These are phyloP conservation scores for Drosophila novamexicana DNA, from an alignment of 1,140 invertebrate genomes.

Conservation along the genomic window DNA sequence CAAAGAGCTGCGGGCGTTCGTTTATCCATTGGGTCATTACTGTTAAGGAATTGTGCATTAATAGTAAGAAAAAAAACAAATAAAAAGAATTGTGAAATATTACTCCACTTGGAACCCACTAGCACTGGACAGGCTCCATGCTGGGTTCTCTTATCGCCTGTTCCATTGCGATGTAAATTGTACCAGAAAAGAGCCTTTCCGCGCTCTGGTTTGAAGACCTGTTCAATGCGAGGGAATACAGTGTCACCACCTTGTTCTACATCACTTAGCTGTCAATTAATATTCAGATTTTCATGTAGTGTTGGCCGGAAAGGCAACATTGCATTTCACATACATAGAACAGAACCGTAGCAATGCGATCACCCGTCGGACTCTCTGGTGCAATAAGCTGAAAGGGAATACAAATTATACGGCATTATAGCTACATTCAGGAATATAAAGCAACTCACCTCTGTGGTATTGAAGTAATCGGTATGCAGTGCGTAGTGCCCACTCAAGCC, in stretches of 20 bases:
- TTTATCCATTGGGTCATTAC: slow-evolving; percentile 99
- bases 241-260: slow-evolving; percentile 97
- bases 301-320: no score
- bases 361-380: slow-evolving; percentile 34
- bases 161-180: slow-evolving; percentile 94
- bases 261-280: slow-evolving; percentile 91
- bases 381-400: background rate
- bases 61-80: background rate
- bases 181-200: slow-evolving; percentile 97
- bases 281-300: background rate
- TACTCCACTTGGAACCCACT: slow-evolving; percentile 97
- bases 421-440: no score
- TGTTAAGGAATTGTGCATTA: slow-evolving; percentile 71
- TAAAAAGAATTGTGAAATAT: slow-evolving; percentile 37
- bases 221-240: slow-evolving; percentile 93
- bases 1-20: slow-evolving; percentile 88
- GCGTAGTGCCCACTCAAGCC: slow-evolving; percentile 89
- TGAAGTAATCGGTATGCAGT: slow-evolving; percentile 88
- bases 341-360: slow-evolving; percentile 62
- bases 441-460: slow-evolving; percentile 17
- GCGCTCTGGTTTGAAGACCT: slow-evolving; percentile 93
- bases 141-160: slow-evolving; percentile 93
- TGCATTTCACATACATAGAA: slow-evolving; percentile 56
- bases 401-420: background rate
- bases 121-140: slow-evolving; percentile 98